phyloP scores from a whole-genome alignment of 2,113 vertebrate genomes.

The Oryzias curvinotus region DNA sequence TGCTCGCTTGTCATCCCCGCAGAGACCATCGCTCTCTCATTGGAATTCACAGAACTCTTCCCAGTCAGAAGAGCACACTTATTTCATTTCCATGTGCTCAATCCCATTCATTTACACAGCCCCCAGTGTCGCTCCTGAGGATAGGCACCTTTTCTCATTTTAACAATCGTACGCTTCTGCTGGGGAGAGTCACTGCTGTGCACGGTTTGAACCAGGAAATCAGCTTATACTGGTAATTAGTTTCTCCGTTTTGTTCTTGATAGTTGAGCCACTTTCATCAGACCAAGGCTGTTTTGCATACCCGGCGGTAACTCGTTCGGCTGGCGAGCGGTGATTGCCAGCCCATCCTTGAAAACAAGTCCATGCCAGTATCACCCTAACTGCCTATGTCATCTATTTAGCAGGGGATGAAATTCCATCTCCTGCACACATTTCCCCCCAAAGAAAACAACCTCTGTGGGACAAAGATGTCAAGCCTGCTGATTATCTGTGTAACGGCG shows the following conservation, averaged over 20 bases:
- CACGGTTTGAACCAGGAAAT: constrained; percentile 64
- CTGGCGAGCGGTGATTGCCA: constrained; percentile 33
- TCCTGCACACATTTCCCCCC: constrained; percentile 48
- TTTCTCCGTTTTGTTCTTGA: constrained; percentile 59
- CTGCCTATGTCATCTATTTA: constrained; percentile 68
- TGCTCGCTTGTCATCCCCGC: constrained; percentile 23
- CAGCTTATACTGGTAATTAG: constrained; percentile 70
- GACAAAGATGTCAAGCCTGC: constrained; percentile 62
- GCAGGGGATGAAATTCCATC: constrained; percentile 61
- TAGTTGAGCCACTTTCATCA: constrained; percentile 64
- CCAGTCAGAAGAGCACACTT: constrained; percentile 56
- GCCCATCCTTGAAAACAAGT: constrained; percentile 40
- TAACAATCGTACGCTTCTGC: constrained; percentile 59
- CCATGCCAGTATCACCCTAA: constrained; percentile 46
- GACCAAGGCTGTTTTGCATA: constrained; percentile 13
- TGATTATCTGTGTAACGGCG: constrained; percentile 63
- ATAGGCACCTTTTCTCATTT: constrained; percentile 69
- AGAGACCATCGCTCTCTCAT: constrained; percentile 45
- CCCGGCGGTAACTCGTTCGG: constrained; percentile 16
- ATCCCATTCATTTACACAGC: constrained; percentile 54
- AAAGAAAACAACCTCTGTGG: constrained; percentile 54
- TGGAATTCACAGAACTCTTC: constrained; percentile 56
- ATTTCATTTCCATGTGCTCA: constrained; percentile 69
- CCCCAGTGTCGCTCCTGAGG: constrained; percentile 51
- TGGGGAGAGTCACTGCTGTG: constrained; percentile 41